Evolutionary conservation across 1,140 invertebrate genomes (phyloP), one percentile per base, ranked within the genome.

Genomic region (Andrena cerasifolii): DNA sequence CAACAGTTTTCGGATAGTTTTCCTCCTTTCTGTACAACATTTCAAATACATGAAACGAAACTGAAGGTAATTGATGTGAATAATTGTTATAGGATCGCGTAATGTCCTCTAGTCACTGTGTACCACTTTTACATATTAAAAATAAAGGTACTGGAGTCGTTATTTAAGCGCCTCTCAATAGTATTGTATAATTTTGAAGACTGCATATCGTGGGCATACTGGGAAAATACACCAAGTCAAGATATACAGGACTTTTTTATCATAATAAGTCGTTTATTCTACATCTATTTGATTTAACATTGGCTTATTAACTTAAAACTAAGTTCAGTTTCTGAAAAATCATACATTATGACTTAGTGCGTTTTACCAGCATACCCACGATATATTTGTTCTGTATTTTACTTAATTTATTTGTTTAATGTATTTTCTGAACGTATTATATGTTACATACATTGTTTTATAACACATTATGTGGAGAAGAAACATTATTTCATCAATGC

Each of bases 391-490:
- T 24, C 16, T 24, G 14, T n/a, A n/a, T 72, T 72, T 65, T n/a
- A 31, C 31, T 53, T 56, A 43, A 65, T 53, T 74, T 74, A 45
- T 40, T 16, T 51, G 47, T 36, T 45, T 33, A 16, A 18, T 28
- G 10, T 49, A 45, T 68, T 47, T 51, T 63, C 31, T 68, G 65
- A 80, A 31, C 49, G 49, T 36, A 45, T 58, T 59, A 62, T 14
- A 53, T 54, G 49, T 33, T n/a, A 33, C 14, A 53, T 43, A 65
- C n/a, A 66, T 45, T n/a, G 59, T 58, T 74, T 16, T 31, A 28
- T 73, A 16, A 62, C 24, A 18, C 36, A 51, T 68, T 40, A 56
- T 45, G 40, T 21, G 10, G 14, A 49, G 2, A 31, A 31, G 36
- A 36, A 28, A 21, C 2, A 3, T 47, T 59, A 33, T 36, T 6